These are phyloP conservation scores for Operophtera brumata DNA, from an alignment of 2,888 invertebrate species.

Conservation along the genomic window DNA sequence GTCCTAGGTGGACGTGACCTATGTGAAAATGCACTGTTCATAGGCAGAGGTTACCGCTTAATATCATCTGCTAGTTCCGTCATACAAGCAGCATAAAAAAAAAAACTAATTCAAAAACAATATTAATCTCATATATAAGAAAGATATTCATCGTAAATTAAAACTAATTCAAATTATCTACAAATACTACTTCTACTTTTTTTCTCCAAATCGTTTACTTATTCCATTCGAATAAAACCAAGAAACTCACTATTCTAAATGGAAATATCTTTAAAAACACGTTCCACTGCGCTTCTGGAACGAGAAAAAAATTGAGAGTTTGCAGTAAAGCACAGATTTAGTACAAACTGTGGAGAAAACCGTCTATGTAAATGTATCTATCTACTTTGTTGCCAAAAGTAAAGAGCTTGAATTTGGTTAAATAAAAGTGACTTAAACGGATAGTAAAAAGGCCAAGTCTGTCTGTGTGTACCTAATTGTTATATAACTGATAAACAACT, in stretches of 20 bases:
- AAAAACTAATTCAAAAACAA: too few species aligned
- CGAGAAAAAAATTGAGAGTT: constrained; percentile 37
- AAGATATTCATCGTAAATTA: too few species aligned
- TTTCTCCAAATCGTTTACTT: constrained; percentile 51
- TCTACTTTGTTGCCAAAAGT: constrained; percentile 20
- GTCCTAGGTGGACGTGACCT: too few species aligned
- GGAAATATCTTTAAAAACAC: constrained; percentile 46
- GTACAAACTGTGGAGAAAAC: constrained; percentile 38
- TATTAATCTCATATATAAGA: too few species aligned
- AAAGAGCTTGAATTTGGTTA: constrained; percentile 22
- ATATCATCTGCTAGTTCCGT: too few species aligned
- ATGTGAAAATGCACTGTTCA: too few species aligned
- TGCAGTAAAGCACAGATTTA: constrained; percentile 37
- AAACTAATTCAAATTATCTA: too few species aligned
- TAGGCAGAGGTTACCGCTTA: too few species aligned
- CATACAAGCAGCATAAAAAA: too few species aligned
- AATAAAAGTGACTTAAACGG: constrained; percentile 12
- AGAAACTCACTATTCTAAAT: constrained; percentile 40
- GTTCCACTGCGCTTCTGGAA: constrained; percentile 42
- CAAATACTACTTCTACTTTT: constrained; percentile 42
- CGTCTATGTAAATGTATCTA: constrained; percentile 30
- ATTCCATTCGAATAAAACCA: constrained; percentile 52
- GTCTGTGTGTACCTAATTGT: background rate
- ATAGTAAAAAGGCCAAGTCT: background rate
- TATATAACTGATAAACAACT: too few species aligned